A percentile compares a stretch with the other conserved stretches of the same genome.
Conservation (phyloP, 2,113 vertebrate species). For the Cryptoleucopteryx plumbea region DNA sequence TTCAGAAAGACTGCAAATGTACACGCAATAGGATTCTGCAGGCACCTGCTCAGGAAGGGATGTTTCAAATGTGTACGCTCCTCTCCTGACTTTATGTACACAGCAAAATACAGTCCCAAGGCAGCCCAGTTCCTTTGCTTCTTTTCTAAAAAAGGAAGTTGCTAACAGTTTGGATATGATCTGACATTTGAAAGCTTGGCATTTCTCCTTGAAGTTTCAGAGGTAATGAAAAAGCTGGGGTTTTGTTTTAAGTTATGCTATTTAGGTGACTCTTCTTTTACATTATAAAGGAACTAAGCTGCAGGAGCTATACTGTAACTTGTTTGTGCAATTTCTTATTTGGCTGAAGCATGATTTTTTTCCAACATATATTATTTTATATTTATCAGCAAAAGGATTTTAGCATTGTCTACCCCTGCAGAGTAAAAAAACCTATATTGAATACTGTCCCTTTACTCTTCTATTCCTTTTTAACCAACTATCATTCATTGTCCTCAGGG, state of each 20-base stretch:
- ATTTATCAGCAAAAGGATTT: constrained; percentile 56
- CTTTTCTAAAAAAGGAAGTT: background rate
- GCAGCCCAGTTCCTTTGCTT: background rate
- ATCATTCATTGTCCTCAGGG: constrained; percentile 63
- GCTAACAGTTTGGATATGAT: background rate
- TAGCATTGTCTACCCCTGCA: constrained; percentile 4
- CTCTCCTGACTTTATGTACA: background rate
- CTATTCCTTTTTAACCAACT: constrained; percentile 63
- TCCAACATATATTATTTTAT: background rate
- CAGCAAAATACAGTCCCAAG: background rate
- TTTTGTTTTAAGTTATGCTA: background rate
- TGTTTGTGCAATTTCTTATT: background rate
- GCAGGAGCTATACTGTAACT: background rate
- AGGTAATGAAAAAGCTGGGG: background rate
- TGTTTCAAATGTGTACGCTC: background rate
- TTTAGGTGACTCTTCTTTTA: background rate
- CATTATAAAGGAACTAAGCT: background rate
- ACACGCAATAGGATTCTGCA: background rate
- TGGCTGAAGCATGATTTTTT: background rate
- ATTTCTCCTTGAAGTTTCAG: background rate
- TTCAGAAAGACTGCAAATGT: background rate
- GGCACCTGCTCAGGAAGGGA: background rate
- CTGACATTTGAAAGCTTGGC: background rate
- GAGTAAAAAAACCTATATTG: constrained; percentile 26
- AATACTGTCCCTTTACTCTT: constrained; percentile 20